A percentile compares a stretch with the other conserved stretches of the same genome.
Conservation (phyloP, 1,140 invertebrate species). For the Neomicropteryx cornuta region DNA sequence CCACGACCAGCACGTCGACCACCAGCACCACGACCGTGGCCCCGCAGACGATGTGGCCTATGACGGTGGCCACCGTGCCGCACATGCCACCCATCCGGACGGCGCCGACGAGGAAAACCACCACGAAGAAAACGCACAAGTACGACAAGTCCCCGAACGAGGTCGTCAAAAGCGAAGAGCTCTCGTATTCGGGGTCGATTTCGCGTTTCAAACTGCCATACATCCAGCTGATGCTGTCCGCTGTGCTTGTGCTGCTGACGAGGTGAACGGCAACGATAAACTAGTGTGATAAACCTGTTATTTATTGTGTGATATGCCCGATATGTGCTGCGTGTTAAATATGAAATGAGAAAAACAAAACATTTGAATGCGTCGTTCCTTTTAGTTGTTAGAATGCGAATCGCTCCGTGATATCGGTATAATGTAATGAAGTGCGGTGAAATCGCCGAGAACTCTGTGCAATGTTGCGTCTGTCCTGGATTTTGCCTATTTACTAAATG, state of each 20-base stretch:
- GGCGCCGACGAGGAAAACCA: slow-evolving; percentile 30
- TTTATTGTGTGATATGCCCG: no score
- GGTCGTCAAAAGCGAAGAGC: slow-evolving; percentile 84
- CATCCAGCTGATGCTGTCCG: slow-evolving; percentile 28
- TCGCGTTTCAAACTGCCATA: slow-evolving; percentile 30
- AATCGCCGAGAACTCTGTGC: no score
- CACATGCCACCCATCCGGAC: slow-evolving; percentile 17
- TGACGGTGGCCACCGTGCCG: slow-evolving; percentile 10
- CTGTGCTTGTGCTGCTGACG: slow-evolving; percentile 30
- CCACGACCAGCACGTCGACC: slow-evolving; percentile 31
- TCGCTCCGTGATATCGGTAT: no score
- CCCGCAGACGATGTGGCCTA: no score
- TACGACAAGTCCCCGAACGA: slow-evolving; percentile 83
- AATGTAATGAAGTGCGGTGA: no score
- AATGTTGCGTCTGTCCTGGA: no score
- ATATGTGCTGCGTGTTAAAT: no score
- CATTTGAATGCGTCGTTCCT: no score
- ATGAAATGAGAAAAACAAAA: no score
- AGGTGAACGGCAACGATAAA: slow-evolving; percentile 37
- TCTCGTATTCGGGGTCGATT: slow-evolving; percentile 52
- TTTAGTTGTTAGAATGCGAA: no score
- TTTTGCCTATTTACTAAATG: no score
- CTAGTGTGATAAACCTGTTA: no score
- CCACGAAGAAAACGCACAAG: slow-evolving; percentile 54
- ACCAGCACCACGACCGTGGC: slow-evolving; percentile 28